phyloP scores from a whole-genome alignment of 2,113 vertebrate genomes.

The Chaetorhynchus papuensis region DNA sequence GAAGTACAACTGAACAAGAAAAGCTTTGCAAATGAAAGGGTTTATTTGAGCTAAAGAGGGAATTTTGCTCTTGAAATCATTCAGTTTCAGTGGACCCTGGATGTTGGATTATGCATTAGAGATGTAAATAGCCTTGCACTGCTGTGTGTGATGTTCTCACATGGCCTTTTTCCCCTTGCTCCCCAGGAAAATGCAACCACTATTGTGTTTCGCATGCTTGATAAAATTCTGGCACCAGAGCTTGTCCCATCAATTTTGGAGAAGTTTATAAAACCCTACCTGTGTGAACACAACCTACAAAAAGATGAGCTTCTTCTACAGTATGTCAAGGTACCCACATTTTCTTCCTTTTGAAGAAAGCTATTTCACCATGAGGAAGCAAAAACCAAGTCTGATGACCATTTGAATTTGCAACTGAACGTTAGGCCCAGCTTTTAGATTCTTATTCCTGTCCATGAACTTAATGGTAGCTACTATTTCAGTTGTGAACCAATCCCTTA shows the following conservation, averaged over 20 bases:
- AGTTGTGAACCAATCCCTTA: neutral
- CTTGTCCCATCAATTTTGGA: slow-evolving; percentile 83
- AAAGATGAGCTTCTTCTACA: slow-evolving; percentile 87
- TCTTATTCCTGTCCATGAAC: neutral
- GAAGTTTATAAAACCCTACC: slow-evolving; percentile 82
- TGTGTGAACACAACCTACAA: slow-evolving; percentile 79
- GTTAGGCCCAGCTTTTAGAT: neutral
- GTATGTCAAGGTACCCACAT: slow-evolving; percentile 85
- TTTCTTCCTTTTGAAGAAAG: neutral
- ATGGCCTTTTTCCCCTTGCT: neutral
- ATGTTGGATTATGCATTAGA: neutral
- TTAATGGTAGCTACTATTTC: neutral
- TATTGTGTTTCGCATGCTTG: slow-evolving; percentile 92
- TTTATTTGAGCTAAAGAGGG: neutral
- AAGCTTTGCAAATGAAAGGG: neutral
- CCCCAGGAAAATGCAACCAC: slow-evolving; percentile 81
- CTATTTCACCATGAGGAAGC: neutral
- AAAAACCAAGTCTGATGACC: neutral
- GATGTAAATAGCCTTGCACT: neutral
- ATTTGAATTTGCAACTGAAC: neutral
- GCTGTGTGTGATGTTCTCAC: neutral
- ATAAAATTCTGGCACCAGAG: slow-evolving; percentile 89
- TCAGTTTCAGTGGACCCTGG: neutral
- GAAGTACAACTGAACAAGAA: neutral
- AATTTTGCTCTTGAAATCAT: neutral